A percentile compares a stretch with the other conserved stretches of the same genome.
Evolutionary conservation across 2,113 vertebrate genomes (phyloP).

Genomic region (Cynocephalus volans): DNA sequence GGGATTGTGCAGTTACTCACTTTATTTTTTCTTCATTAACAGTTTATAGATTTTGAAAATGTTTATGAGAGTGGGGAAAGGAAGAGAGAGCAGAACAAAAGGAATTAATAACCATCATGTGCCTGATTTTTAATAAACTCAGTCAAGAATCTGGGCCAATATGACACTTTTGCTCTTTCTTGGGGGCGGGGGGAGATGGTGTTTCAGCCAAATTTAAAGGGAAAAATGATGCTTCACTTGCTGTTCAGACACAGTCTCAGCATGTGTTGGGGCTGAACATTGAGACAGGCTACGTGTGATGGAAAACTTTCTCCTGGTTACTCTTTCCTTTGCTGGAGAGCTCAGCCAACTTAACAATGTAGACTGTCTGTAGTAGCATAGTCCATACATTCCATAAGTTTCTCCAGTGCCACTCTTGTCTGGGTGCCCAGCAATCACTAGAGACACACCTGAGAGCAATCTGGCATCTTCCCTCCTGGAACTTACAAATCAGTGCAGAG

Average conservation of each 20-base stretch:
- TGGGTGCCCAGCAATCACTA: neutral
- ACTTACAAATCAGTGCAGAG: neutral
- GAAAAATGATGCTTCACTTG: neutral
- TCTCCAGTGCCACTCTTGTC: neutral
- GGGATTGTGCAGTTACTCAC: slow-evolving; percentile 78
- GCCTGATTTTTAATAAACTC: neutral
- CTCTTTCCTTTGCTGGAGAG: neutral
- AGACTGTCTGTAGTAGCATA: no score
- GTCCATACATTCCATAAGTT: no score
- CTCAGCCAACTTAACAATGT: neutral
- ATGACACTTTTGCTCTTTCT: neutral
- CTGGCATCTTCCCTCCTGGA: neutral
- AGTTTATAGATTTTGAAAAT: slow-evolving; percentile 82
- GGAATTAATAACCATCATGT: slow-evolving; percentile 45
- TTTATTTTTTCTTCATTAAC: slow-evolving; percentile 87
- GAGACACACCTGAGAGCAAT: neutral
- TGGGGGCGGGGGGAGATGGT: no score
- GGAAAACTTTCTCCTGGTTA: neutral
- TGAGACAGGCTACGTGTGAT: neutral
- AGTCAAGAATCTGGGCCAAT: neutral
- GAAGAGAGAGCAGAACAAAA: slow-evolving; percentile 74
- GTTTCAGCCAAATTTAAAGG: neutral
- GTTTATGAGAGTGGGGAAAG: slow-evolving; percentile 79
- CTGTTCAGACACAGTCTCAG: no score
- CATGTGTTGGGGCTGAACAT: neutral